Evolutionary conservation across 2,797 vertebrate genomes (phyloP).

Genomic region (Gouania willdenowi): DNA sequence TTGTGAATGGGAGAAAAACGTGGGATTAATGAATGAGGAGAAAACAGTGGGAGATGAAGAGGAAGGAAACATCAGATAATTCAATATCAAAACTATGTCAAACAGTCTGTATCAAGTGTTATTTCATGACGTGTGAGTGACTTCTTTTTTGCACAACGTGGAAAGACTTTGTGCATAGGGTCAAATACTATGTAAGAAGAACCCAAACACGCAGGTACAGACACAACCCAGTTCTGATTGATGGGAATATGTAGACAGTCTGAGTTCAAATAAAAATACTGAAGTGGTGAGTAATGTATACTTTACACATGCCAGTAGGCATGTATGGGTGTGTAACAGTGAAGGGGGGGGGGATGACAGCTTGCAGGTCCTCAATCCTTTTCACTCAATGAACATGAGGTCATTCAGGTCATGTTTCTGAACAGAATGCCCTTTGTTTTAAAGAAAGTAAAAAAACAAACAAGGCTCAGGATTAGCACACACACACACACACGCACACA

Average conservation of each 20-base stretch:
- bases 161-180: not conserved
- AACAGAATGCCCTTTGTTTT: no score
- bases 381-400: no score
- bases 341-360: no score
- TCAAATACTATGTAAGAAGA: not conserved
- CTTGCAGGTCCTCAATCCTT: constrained; percentile 10
- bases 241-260: constrained; percentile 31
- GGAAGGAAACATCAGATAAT: not conserved
- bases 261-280: constrained; percentile 46
- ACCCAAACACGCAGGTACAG: constrained; percentile 28
- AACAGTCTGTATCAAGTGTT: no score
- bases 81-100: no score
- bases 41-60: not conserved
- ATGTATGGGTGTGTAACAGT: constrained; percentile 11
- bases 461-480: no score
- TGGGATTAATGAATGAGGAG: not conserved
- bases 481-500: no score
- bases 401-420: no score
- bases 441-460: no score
- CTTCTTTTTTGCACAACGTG: not conserved
- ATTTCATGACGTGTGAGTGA: no score
- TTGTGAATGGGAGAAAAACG: not conserved
- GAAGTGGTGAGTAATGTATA: constrained; percentile 48
- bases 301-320: constrained; percentile 13
- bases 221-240: constrained; percentile 30